These are phyloP conservation scores for Empis livida DNA, from an alignment of 2,888 invertebrate species.

Conservation along the genomic window DNA sequence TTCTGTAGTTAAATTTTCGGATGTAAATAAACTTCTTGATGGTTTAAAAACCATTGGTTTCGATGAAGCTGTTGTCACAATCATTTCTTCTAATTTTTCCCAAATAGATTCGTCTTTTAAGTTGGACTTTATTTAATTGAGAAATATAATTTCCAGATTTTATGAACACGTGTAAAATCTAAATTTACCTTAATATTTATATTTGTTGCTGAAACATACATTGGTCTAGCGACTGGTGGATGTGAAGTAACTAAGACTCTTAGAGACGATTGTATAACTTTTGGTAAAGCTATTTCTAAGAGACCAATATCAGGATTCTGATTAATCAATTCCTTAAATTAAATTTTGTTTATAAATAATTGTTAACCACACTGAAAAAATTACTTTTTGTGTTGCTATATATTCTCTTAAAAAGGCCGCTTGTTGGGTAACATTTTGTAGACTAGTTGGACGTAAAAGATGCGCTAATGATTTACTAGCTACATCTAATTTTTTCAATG, in stretches of 20 bases:
- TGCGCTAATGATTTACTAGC: slow-evolving; percentile 65
- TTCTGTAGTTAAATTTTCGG: slow-evolving; percentile 46
- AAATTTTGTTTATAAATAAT: background rate
- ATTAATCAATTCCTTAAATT: slow-evolving; percentile 26
- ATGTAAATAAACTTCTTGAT: slow-evolving; percentile 57
- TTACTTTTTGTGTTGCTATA: slow-evolving; percentile 68
- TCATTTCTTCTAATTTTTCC: slow-evolving; percentile 64
- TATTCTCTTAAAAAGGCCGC: slow-evolving; percentile 76
- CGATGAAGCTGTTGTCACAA: slow-evolving; percentile 56
- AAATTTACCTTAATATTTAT: slow-evolving; percentile 25
- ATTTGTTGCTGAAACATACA: slow-evolving; percentile 29
- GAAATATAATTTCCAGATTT: background rate
- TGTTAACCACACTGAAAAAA: background rate
- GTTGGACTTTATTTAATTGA: slow-evolving; percentile 20
- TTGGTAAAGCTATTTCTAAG: slow-evolving; percentile 60
- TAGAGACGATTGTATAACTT: slow-evolving; percentile 52
- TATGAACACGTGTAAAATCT: background rate
- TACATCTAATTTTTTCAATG: slow-evolving; percentile 57
- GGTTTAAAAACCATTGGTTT: slow-evolving; percentile 66
- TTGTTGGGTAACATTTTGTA: slow-evolving; percentile 61
- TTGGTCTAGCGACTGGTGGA: slow-evolving; percentile 21
- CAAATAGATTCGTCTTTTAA: slow-evolving; percentile 42
- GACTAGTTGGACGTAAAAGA: slow-evolving; percentile 55
- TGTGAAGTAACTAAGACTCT: slow-evolving; percentile 45
- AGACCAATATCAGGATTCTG: slow-evolving; percentile 33